Evolutionary conservation across 2,888 invertebrate species (phyloP).

Genomic region (Zaprionus lineosus): DNA sequence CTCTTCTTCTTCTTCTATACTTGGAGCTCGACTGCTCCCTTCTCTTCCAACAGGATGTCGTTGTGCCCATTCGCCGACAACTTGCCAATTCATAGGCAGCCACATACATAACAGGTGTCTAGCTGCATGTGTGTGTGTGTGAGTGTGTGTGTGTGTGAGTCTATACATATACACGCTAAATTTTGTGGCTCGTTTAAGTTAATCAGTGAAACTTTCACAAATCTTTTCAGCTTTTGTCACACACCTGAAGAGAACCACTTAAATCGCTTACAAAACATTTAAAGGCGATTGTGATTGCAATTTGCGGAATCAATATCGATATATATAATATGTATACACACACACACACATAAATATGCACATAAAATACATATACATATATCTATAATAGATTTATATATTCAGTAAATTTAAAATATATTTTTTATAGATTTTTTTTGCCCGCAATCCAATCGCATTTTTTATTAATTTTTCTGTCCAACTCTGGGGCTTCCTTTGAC

Average conservation of each 20-base stretch:
- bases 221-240: slow-evolving; percentile 56
- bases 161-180: slow-evolving; percentile 24
- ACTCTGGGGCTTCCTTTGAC: too few species aligned
- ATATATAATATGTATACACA: neutral
- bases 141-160: neutral
- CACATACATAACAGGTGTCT: slow-evolving; percentile 9
- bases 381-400: too few species aligned
- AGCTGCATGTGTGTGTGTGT: neutral
- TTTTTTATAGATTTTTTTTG: too few species aligned
- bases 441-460: too few species aligned
- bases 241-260: slow-evolving; percentile 19
- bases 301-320: neutral
- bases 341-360: neutral
- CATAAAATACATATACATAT: too few species aligned
- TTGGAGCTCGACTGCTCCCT: slow-evolving; percentile 6
- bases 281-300: slow-evolving; percentile 3
- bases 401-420: neutral
- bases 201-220: slow-evolving; percentile 72
- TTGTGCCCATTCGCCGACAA: slow-evolving; percentile 18
- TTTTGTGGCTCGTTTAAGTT: slow-evolving; percentile 40
- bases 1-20: neutral
- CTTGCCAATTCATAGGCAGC: slow-evolving; percentile 30
- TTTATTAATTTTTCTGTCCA: too few species aligned
- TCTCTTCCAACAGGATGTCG: slow-evolving; percentile 54
- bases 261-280: slow-evolving; percentile 11